Base-by-base conservation (phyloP, 2,888 invertebrate species). In the Coenonympha arcania region DNA sequence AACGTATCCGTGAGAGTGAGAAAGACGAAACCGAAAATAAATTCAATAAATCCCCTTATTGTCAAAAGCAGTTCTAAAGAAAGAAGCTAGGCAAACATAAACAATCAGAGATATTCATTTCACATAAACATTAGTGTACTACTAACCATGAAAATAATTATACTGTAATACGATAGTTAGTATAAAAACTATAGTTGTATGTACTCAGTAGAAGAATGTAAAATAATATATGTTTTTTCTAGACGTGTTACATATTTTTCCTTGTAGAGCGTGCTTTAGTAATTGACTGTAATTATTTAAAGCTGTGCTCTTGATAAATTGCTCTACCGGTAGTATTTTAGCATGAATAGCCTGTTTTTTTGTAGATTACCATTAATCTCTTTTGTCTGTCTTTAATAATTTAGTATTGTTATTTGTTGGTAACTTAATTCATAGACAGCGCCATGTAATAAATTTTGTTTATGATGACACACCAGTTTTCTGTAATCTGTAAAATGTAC, bases 311-410 rank as follows among this genome's bases (percentile, higher is more conserved):
- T 43, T 43, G 13, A 43, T 43, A 22, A 43, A 20, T 43, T 19
- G 5, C 43, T 20, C 20, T 20, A 9, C 8, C 9, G 5, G 4
- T 39, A 20, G 31, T 16, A 22, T 43, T 28, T 15, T 15, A 43
- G 43, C 43, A 43, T 33, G 43, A 33, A 31, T 43, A 43, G 42
- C 31, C 42, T 31, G 33, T 43, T 43, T 31, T 41, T 30, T 41
- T 28, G 28, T 41, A 30, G 28, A 30, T 11, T 19, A 28, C 19
- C 41, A 41, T 41, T 41, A 30, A 30, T 2, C 18, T 28, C 19
- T 30, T 18, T 11, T 41, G 41, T 41, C 15, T 39, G 24, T 13
- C 39, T 8, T 11, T 20, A 13, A 24, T 24, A 39, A 39, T 22
- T 39, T 13, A 22, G 37, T 26, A 40, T 13, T 40, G 18, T 19